These are phyloP conservation scores for Octopus sinensis DNA, from an alignment of 1,140 invertebrate species.

Conservation along the genomic window DNA sequence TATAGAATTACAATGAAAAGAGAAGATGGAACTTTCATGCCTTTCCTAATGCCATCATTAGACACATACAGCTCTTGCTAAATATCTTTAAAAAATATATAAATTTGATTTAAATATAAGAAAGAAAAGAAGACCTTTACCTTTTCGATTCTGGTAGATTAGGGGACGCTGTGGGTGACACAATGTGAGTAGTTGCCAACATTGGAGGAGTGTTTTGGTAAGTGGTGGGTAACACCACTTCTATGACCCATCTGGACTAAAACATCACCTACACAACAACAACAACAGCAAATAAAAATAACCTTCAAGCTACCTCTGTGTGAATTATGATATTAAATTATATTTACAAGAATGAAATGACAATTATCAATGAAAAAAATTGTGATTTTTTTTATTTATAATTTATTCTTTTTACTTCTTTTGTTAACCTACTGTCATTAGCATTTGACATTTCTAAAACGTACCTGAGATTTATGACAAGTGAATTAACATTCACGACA, in stretches of 20 bases:
- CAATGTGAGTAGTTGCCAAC: not conserved
- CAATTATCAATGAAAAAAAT: no score
- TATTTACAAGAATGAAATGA: no score
- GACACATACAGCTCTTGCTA: not conserved
- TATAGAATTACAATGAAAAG: not conserved
- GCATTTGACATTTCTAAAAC: no score
- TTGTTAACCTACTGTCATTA: no score
- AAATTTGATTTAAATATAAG: not conserved
- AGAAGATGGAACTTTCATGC: not conserved
- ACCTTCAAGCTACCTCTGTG: no score
- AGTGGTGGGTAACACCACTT: slow-evolving; percentile 23
- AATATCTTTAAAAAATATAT: not conserved
- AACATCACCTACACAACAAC: slow-evolving; percentile 20
- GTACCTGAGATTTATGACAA: no score
- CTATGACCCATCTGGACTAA: slow-evolving; percentile 18
- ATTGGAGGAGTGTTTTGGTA: slow-evolving; percentile 22
- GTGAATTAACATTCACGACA: no score
- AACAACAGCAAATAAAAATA: not conserved
- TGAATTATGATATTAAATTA: no score
- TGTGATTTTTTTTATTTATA: no score
- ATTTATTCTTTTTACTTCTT: no score
- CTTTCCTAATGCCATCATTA: not conserved
- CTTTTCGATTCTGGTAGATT: not conserved
- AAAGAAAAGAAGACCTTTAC: not conserved
- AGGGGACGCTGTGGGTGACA: not conserved